Base-by-base conservation (phyloP, 2,113 vertebrate genomes). In the Menura novaehollandiae region DNA sequence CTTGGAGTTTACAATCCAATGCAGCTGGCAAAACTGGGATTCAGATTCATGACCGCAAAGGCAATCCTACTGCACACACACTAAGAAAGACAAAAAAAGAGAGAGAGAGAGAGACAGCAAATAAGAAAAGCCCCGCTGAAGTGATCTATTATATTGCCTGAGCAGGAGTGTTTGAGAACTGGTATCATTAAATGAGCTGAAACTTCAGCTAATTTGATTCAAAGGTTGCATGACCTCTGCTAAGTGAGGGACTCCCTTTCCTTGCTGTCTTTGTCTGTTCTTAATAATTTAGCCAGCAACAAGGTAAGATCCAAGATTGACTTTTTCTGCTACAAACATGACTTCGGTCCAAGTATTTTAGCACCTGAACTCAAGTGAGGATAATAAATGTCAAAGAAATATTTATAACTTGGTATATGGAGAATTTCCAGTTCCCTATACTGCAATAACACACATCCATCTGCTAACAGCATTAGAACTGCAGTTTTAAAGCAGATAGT, bases 341-440 rank as follows among this genome's bases (percentile, higher is more conserved):
- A 98, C 96, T 97, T 96, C 79, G 82, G 97, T 98, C 98, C 98
- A 98, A 99, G 98, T 97, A 97, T 98, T 99, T 99, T 99, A 99
- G 98, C 99, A 99, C 99, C 99, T 99, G 98, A 99, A 98, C 95
- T 98, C 99, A 98, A 98, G 98, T 85, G 98, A 99, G 99, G 97
- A 98, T 98, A 98, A 99, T 99, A 99, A 99, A 99, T 97, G 98
- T 99, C 99, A 98, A 77, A 90, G 95, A 97, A 98, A 98, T 99
- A 99, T 99, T 99, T 99, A 99, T 98, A 98, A 98, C 76, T 96
- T 97, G 97, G 98, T 99, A 99, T 98, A 98, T 98, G 98, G 98
- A 99, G 98, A 99, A 98, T 98, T 98, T 99, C 98, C 99, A 99
- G 98, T 98, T 99, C 99, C 98, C 99, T 92, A 86, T 96, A 97